Percentiles rank a stretch among this genome's conserved stretches.
phyloP scores from a whole-genome alignment of 1,140 invertebrate species.

The Alviniconcha marisindica region DNA sequence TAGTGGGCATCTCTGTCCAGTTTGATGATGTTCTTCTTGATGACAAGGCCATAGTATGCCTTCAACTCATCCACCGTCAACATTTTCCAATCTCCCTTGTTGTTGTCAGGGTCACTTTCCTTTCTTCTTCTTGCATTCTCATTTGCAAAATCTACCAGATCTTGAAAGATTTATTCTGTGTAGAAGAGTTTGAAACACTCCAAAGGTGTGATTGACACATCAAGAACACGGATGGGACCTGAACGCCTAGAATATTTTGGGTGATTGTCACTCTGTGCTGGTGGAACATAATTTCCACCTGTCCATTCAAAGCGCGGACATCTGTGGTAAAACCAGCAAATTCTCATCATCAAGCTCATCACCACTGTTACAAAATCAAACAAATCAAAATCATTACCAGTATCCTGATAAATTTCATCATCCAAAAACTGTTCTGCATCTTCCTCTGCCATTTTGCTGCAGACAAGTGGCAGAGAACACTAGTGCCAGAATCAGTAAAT shows the following conservation, averaged over 20 bases:
- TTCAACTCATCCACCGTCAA: conserved; percentile 43
- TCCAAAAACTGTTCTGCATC: conserved; percentile 3
- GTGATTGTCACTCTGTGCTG: background rate
- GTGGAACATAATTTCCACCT: background rate
- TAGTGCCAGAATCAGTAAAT: too few relatives aligned
- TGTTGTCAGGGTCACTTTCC: background rate
- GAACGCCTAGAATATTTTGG: background rate
- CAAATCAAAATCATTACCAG: background rate
- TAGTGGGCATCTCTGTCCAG: conserved; percentile 44
- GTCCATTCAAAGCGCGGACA: background rate
- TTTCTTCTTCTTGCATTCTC: background rate
- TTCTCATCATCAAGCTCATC: conserved; percentile 12
- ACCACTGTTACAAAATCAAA: background rate
- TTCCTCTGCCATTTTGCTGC: too few relatives aligned
- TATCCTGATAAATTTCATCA: background rate
- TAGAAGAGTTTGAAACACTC: background rate
- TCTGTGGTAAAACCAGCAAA: background rate
- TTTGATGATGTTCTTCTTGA: conserved; percentile 40
- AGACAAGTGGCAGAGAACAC: too few relatives aligned
- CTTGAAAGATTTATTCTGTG: background rate
- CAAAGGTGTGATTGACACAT: background rate
- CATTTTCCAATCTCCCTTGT: conserved; percentile 39
- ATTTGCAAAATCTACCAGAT: background rate
- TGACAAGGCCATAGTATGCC: conserved; percentile 36
- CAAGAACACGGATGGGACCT: background rate